These are phyloP conservation scores for Gopherus evgoodei DNA, from an alignment of 2,113 vertebrate genomes.

Conservation along the genomic window DNA sequence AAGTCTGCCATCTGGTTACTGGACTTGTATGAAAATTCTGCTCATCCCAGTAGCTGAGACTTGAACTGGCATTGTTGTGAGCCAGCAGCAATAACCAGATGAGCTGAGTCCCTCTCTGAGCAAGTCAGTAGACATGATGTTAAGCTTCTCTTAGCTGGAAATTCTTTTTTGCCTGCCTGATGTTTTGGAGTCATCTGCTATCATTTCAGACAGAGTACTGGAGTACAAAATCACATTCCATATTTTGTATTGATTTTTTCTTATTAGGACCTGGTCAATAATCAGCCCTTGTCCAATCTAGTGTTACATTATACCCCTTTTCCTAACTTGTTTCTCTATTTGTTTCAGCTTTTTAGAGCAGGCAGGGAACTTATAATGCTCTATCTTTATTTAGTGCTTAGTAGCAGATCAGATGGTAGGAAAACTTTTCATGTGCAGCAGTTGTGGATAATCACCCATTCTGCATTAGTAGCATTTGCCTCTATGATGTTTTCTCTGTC, in stretches of 20 bases:
- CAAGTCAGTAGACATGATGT: background rate
- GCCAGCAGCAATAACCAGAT: background rate
- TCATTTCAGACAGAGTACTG: background rate
- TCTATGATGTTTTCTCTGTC: background rate
- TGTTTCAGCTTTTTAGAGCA: conserved; percentile 10
- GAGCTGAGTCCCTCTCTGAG: background rate
- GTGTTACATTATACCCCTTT: background rate
- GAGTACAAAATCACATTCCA: conserved; percentile 1
- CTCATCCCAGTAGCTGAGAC: background rate
- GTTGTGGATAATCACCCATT: conserved; percentile 2
- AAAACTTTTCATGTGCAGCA: background rate
- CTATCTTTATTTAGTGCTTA: background rate
- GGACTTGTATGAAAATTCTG: background rate
- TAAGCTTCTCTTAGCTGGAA: background rate
- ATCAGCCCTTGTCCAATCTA: background rate
- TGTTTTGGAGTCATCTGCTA: background rate
- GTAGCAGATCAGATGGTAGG: conserved; percentile 8
- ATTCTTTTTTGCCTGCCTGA: background rate
- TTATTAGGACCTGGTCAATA: background rate
- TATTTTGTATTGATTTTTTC: background rate
- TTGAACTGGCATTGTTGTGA: background rate
- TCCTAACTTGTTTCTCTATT: background rate
- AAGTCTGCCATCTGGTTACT: conserved; percentile 67
- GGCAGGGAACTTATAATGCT: conserved; percentile 6
- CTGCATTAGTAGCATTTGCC: background rate